Conservation (phyloP, 2,797 vertebrate genomes). For the Agapornis canus region DNA sequence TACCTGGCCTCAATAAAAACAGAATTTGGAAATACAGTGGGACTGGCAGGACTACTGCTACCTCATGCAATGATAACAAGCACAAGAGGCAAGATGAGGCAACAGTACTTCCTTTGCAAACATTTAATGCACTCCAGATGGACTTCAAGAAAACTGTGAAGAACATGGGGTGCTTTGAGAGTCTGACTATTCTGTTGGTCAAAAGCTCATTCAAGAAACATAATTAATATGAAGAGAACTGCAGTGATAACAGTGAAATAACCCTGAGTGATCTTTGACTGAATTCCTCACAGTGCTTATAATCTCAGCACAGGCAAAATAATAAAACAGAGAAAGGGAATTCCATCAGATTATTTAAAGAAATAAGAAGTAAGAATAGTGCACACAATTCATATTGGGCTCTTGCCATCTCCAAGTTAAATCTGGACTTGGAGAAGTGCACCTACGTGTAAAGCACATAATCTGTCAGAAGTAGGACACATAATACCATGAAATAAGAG, state of each 20-base stretch:
- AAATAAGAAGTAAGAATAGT: slow-evolving; percentile 16
- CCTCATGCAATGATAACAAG: not conserved
- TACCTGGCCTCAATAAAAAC: not conserved
- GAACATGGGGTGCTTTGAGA: not conserved
- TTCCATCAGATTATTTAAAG: slow-evolving; percentile 11
- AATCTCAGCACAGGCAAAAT: slow-evolving; percentile 16
- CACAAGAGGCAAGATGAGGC: not conserved
- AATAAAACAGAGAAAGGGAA: slow-evolving; percentile 43
- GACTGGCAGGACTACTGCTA: not conserved
- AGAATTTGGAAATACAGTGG: not conserved
- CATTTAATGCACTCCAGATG: slow-evolving; percentile 18
- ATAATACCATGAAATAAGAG: not conserved
- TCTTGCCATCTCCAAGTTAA: not conserved
- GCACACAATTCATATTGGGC: slow-evolving; percentile 4
- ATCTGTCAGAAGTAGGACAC: not conserved
- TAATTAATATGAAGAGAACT: slow-evolving; percentile 6
- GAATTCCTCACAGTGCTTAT: not conserved
- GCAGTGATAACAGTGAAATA: not conserved
- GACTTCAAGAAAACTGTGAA: slow-evolving; percentile 43
- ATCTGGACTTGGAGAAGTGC: not conserved
- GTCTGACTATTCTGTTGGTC: not conserved
- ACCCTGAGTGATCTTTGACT: not conserved
- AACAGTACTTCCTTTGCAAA: not conserved
- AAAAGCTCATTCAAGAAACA: not conserved
- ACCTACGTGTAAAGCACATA: not conserved